Base-by-base conservation (phyloP, 2,797 vertebrate genomes). In the Fistularia tabacaria region DNA sequence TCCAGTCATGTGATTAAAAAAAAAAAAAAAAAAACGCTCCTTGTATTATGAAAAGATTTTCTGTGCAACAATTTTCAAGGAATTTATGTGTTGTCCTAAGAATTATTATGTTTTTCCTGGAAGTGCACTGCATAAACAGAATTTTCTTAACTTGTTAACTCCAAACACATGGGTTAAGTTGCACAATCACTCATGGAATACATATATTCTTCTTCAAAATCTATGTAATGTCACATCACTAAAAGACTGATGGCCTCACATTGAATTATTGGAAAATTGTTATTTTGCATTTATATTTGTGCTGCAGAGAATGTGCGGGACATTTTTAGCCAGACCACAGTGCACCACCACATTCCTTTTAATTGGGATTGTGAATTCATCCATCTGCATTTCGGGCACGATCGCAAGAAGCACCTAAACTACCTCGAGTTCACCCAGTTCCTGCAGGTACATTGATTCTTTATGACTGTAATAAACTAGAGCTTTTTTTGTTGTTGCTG, bases 361-460 rank as follows among this genome's bases (percentile, higher is more conserved):
- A 99, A 96, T 88, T 99, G 97, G 97, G 93, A 98, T 79, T 97
- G 97, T 62, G 97, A 98, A 57, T 98, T 99, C 83, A 95, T 99
- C 87, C 92, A 91, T 45, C 91, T 99, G 76, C 97, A 99, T 86
- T 99, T 99, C 74, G 97, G 97, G 15, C 92, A 95, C 69, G 94
- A 96, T 80, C 90, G 91, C 77, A 97, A 94, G 87, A 98, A 98
- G 80, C 89, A 89, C 59, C 93, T 99, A 81, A 95, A 86, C 88
- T 99, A 99, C 87, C 88, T 95, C 46, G 97, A 99, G 80, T 99
- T 99, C 83, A 96, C 95, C 51, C 93, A 99, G 69, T 99, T 98
- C 88, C 90, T 99, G 60, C 96, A 99, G 95, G 97, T 98, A 71
- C 66, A 77, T 55, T 69, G 5, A 38, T 1, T 59, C 51, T 14